Evolutionary conservation across 2,888 invertebrate genomes (phyloP), one percentile per base, ranked within the genome.

Genomic region (Chrysolina americana): DNA sequence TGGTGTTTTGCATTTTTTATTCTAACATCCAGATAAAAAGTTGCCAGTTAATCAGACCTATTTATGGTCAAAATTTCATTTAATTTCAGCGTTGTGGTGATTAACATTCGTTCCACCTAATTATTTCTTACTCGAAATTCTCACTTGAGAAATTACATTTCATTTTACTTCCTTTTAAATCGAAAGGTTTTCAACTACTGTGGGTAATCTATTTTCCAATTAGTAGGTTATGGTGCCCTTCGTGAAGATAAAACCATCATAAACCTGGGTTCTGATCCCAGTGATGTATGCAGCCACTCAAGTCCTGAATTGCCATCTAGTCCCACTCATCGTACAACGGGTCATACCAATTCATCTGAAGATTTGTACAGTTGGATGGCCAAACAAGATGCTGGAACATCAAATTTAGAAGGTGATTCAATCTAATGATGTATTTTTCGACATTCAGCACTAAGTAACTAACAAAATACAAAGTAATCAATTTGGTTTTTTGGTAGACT

Each of bases 281-380:
- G 91, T 78, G 85, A 85, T n/a, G 88, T 90, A 21, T 89, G 80
- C 85, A 89, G 86, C 84, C 90, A 85, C 76, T 88, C 88, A 0
- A 87, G 87, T 68, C 87, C 87, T 0, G 88, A 88, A 50, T 75
- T 88, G 70, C 87, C 87, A 0, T 85, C 87, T 2, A 87, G 87
- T 78, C 88, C 88, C 1, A 78, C 85, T 4, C 87, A 88, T 78
- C 82, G 85, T 28, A 85, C 81, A 13, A 75, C 84, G n/a, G 83
- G 81, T 0, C 84, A 85, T 68, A 84, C 85, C 15, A 85, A 85
- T 71, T 87, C 87, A 11, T 86, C 86, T 8, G 96, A 96, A 85
- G 97, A 98, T 88, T 89, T 98, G 59, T 98, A 98, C 87, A 95
- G 95, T 82, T 98, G 98, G 98, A 98, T 98, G 98, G 96, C 96